Evolutionary conservation across 2,888 invertebrate species (phyloP).

Genomic region (Oligia latruncula): DNA sequence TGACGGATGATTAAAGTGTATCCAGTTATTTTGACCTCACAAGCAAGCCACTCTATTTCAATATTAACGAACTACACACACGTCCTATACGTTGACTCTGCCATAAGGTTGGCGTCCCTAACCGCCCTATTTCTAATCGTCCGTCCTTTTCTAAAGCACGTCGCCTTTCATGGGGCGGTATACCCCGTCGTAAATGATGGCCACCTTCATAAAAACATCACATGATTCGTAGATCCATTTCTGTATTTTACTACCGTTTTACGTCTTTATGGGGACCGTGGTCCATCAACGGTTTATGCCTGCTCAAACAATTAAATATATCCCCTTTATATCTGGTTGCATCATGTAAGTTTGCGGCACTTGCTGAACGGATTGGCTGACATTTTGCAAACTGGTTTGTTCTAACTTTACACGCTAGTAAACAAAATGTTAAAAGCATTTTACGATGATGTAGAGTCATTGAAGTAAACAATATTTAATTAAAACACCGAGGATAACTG

Average conservation of each 20-base stretch:
- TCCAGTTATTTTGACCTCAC: constrained; percentile 39
- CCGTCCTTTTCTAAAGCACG: constrained; percentile 68
- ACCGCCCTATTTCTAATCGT: constrained; percentile 66
- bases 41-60: constrained; percentile 51
- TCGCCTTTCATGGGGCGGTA: constrained; percentile 66
- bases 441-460: constrained; percentile 55
- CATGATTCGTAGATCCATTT: constrained; percentile 70
- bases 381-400: constrained; percentile 80
- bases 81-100: constrained; percentile 53
- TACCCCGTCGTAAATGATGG: constrained; percentile 72
- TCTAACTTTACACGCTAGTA: constrained; percentile 64
- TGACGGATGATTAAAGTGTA: constrained; percentile 40
- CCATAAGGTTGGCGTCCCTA: constrained; percentile 61
- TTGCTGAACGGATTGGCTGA: constrained; percentile 70
- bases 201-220: constrained; percentile 73
- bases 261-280: constrained; percentile 60
- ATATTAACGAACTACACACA: constrained; percentile 60
- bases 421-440: constrained; percentile 63
- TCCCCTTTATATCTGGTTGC: constrained; percentile 66
- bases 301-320: constrained; percentile 66
- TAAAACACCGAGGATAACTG: constrained; percentile 53
- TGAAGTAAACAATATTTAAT: constrained; percentile 58
- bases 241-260: constrained; percentile 68
- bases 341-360: constrained; percentile 73
- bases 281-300: constrained; percentile 59